A percentile compares a stretch with the other conserved stretches of the same genome.
Conservation (phyloP, 2,888 invertebrate species). For the Nezara viridula region DNA sequence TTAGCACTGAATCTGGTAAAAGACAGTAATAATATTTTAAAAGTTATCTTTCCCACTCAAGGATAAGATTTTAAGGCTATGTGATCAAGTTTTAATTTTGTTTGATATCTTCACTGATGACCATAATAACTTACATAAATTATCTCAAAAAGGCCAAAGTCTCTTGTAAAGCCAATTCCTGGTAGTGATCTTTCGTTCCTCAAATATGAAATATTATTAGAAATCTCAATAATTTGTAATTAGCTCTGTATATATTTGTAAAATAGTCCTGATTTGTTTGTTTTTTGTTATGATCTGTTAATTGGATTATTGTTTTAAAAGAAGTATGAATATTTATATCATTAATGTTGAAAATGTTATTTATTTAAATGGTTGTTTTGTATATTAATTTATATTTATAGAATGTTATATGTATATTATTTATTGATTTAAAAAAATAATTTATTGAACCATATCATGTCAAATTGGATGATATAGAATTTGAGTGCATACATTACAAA, state of each 20-base stretch:
- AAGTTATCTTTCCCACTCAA: neutral
- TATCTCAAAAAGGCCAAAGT: constrained; percentile 6
- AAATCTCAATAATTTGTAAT: neutral
- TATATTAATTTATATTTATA: neutral
- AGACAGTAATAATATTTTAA: constrained; percentile 8
- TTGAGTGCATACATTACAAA: neutral
- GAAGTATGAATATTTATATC: constrained; percentile 5
- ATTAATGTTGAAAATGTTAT: neutral
- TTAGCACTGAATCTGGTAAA: constrained; percentile 35
- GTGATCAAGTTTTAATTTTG: constrained; percentile 10
- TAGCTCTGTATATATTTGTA: constrained; percentile 26
- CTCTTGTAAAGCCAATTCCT: neutral
- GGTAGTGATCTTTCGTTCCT: neutral
- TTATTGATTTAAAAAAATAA: neutral
- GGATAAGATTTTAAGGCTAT: neutral
- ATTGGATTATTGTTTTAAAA: neutral
- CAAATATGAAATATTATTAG: neutral
- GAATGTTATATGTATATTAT: neutral
- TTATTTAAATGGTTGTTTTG: constrained; percentile 9
- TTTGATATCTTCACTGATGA: neutral
- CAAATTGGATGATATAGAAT: neutral
- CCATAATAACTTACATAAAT: constrained; percentile 4
- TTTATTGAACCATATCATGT: neutral
- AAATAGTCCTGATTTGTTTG: neutral
- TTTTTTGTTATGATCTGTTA: constrained; percentile 12